Conservation (phyloP, 2,888 invertebrate species). For the Caenorhabditis imperialis region DNA sequence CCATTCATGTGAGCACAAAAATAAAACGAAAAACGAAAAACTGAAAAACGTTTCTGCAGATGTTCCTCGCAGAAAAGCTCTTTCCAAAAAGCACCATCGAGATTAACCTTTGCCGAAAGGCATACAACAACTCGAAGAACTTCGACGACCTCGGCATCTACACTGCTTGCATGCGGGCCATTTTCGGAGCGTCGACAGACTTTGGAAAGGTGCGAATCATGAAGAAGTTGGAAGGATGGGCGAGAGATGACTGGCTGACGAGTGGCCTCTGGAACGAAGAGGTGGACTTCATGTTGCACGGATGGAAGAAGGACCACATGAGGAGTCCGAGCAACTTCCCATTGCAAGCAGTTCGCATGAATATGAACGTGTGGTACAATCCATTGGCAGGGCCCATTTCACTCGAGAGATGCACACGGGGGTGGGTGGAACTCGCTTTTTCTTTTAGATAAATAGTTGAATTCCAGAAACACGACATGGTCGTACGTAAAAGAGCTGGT, state of each 20-base stretch:
- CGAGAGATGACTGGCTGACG: constrained; percentile 64
- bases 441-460: too few relatives aligned
- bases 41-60: constrained; percentile 9
- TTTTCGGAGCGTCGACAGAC: constrained; percentile 33
- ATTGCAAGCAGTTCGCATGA: neutral
- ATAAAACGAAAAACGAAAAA: neutral
- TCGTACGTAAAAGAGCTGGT: constrained; percentile 2
- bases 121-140: constrained; percentile 47
- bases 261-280: constrained; percentile 52
- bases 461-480: constrained; percentile 34
- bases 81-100: constrained; percentile 38
- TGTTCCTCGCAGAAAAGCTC: constrained; percentile 40
- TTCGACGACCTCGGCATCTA: constrained; percentile 62
- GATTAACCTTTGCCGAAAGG: constrained; percentile 34
- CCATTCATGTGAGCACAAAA: constrained; percentile 51
- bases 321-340: neutral
- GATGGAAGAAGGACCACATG: constrained; percentile 52
- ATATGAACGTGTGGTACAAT: constrained; percentile 14
- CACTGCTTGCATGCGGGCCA: constrained; percentile 62
- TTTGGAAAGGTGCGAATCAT: constrained; percentile 51
- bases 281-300: constrained; percentile 63
- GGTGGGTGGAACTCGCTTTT: too few relatives aligned
- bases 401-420: constrained; percentile 13
- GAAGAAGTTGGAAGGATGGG: constrained; percentile 52
- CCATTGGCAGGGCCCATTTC: constrained; percentile 11